These are phyloP conservation scores for Tragopan temminckii DNA, from an alignment of 2,797 vertebrate genomes.

Conservation along the genomic window DNA sequence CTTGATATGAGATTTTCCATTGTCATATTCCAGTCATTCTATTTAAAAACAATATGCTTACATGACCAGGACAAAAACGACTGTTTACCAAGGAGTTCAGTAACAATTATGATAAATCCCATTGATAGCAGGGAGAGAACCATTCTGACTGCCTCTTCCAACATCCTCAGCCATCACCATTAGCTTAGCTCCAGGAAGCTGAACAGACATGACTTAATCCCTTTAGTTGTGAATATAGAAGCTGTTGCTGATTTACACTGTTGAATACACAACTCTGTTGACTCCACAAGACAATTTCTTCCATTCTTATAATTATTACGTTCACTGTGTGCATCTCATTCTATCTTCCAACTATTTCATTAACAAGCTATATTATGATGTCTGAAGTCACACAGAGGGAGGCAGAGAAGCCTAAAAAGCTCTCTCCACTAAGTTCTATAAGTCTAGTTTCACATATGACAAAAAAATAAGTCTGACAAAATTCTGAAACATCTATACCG, in stretches of 20 bases:
- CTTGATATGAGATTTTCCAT: background rate
- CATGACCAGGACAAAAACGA: background rate
- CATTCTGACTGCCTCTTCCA: background rate
- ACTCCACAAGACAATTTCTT: background rate
- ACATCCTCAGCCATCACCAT: background rate
- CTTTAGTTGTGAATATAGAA: background rate
- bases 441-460: background rate
- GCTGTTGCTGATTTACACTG: background rate
- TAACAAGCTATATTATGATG: background rate
- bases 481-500: background rate
- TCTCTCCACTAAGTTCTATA: background rate
- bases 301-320: background rate
- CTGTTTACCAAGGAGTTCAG: background rate
- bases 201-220: background rate
- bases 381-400: background rate
- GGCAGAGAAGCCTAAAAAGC: background rate
- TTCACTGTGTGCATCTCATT: background rate
- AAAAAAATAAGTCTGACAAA: background rate
- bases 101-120: background rate
- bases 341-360: constrained; percentile 5
- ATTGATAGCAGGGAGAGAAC: background rate
- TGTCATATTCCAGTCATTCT: background rate
- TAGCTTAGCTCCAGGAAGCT: background rate
- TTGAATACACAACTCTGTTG: background rate
- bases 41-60: background rate